phyloP scores from a whole-genome alignment of 2,888 invertebrate species.

The Brachyptera risi region DNA sequence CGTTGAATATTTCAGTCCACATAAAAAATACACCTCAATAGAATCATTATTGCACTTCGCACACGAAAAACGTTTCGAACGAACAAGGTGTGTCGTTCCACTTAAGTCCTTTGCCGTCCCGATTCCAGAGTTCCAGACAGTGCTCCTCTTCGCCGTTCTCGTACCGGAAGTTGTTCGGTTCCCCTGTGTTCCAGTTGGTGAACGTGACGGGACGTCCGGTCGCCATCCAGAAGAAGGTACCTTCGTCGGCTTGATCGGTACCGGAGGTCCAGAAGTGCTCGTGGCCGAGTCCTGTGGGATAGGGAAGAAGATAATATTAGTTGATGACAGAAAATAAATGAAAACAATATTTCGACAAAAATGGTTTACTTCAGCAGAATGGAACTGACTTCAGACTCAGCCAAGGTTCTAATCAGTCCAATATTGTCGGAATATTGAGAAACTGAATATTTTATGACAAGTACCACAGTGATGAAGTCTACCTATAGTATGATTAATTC shows the following conservation, averaged over 20 bases:
- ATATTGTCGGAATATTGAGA: too few species aligned
- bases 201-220: conserved; percentile 84
- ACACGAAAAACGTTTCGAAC: conserved; percentile 88
- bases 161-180: conserved; percentile 89
- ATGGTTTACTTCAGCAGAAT: too few species aligned
- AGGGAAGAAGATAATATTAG: too few species aligned
- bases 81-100: conserved; percentile 95
- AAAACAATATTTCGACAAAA: too few species aligned
- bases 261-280: conserved; percentile 94
- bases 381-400: too few species aligned
- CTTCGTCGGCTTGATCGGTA: conserved; percentile 83
- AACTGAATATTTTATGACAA: too few species aligned
- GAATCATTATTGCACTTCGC: conserved; percentile 65
- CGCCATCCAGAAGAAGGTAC: conserved; percentile 91
- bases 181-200: conserved; percentile 91
- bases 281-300: conserved; percentile 68
- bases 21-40: too few species aligned
- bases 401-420: too few species aligned
- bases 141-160: conserved; percentile 93
- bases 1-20: too few species aligned
- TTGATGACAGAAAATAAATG: too few species aligned
- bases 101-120: conserved; percentile 86
- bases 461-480: too few species aligned
- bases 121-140: conserved; percentile 85
- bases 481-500: too few species aligned